Evolutionary conservation across 2,888 invertebrate genomes (phyloP), one percentile per base, ranked within the genome.

Genomic region (Proisotoma minuta): DNA sequence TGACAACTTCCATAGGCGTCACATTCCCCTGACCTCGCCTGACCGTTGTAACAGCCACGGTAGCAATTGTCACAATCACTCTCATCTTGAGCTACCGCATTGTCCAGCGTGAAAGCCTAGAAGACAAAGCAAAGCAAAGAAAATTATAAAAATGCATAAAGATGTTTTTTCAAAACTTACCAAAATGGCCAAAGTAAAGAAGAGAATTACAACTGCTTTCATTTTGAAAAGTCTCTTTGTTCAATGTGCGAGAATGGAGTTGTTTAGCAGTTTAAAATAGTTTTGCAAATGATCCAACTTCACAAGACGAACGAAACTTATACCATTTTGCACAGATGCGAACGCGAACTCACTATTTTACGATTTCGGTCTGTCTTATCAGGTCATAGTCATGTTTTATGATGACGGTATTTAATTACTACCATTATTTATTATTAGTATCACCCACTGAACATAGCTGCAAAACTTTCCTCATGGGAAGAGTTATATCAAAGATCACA

Each of bases 11-110:
- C 58, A 3, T 59, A 34, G 2, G 20, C 24, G 39, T 58, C 51
- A 52, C 65, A 68, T 29, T 63, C 51, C 39, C 65, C 68, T 15
- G 64, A 63, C 4, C 22, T 39, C 1, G 59, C 63, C 26, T 43
- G 15, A 1, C 40, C 58, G 12, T 5, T 3, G 24, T 24, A 60
- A 22, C 66, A 66, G 15, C 51, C 47, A 2, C 12, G 1, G n/a
- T n/a, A 22, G 43, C 65, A 65, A 18, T 10, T 20, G 28, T 22
- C n/a, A 1, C 12, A 5, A n/a, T 65, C 59, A 4, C 28, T 10
- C 27, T 63, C 58, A 15, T 26, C 26, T 20, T 47, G 29, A 1
- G 48, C 48, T n/a, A 22, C 27, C 12, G 60, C 51, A 0, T 34
- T 15, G 34, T 10, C 34, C 8, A 34, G 34, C 8, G 58, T 28